A percentile compares a stretch with the other conserved stretches of the same genome.
Evolutionary conservation across 2,113 vertebrate species (phyloP).

Genomic region (Mastomys natalensis): DNA sequence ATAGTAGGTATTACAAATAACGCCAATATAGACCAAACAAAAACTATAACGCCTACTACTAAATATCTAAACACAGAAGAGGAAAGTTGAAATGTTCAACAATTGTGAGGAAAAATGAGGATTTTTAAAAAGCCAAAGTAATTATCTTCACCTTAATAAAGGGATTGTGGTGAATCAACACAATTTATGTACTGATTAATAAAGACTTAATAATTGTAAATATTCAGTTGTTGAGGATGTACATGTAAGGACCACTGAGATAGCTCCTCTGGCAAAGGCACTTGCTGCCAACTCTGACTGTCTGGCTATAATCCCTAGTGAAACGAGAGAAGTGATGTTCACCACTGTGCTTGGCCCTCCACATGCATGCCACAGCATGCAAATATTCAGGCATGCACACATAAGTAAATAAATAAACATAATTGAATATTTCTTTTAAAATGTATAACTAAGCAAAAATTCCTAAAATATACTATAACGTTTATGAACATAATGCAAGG

Average conservation of each 20-base stretch:
- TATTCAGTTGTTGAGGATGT: neutral
- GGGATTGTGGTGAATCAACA: neutral
- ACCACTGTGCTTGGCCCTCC: neutral
- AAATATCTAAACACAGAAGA: neutral
- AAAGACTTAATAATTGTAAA: neutral
- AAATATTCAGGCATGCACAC: neutral
- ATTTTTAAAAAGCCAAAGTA: neutral
- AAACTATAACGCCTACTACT: neutral
- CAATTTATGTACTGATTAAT: neutral
- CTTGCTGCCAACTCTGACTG: neutral
- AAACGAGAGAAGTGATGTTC: neutral
- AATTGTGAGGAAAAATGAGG: neutral
- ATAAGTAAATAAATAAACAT: neutral
- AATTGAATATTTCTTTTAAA: neutral
- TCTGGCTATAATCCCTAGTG: neutral
- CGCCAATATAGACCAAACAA: neutral
- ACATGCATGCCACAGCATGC: neutral
- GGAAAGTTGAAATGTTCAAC: neutral
- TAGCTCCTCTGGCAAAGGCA: neutral
- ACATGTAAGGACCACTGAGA: neutral
- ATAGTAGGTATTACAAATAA: neutral
- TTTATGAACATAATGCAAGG: neutral
- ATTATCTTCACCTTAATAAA: neutral
- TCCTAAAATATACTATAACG: neutral
- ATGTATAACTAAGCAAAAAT: neutral